Conservation (phyloP, 2,797 vertebrate genomes). For the Onychomys arenicola region DNA sequence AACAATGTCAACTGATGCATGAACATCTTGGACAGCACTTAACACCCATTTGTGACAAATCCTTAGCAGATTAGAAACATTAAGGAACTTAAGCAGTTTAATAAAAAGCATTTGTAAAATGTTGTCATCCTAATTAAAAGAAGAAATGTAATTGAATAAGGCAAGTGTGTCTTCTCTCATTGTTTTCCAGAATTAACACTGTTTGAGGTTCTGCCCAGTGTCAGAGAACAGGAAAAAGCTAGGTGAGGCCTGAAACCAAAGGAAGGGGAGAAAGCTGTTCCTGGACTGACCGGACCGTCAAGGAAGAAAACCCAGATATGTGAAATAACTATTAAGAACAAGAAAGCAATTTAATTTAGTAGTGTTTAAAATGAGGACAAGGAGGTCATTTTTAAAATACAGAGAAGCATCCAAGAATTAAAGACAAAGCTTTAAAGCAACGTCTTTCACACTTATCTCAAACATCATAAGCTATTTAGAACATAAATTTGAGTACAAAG, state of each 20-base stretch:
- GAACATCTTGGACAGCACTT: background rate
- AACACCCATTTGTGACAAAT: background rate
- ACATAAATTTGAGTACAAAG: conserved; percentile 14
- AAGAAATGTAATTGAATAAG: conserved; percentile 21
- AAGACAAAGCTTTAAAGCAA: background rate
- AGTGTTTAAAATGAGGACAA: conserved; percentile 39
- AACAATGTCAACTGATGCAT: background rate
- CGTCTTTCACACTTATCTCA: conserved; percentile 37
- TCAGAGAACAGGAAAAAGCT: conserved; percentile 23
- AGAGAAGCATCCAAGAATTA: background rate
- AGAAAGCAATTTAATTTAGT: conserved; percentile 40
- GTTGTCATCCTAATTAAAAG: conserved; percentile 13
- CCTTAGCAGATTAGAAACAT: conserved; percentile 59
- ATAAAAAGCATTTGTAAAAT: conserved; percentile 46
- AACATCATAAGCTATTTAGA: background rate
- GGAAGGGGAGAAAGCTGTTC: background rate
- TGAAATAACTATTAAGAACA: conserved; percentile 53
- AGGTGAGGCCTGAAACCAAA: background rate
- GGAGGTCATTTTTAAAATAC: background rate
- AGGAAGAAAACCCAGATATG: background rate
- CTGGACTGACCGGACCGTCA: background rate
- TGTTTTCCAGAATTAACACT: background rate
- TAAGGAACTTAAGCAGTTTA: conserved; percentile 14
- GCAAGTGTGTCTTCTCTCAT: background rate
- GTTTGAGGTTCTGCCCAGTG: conserved; percentile 18